A percentile compares a stretch with the other conserved stretches of the same genome.
Evolutionary conservation across 1,140 invertebrate genomes (phyloP).

Genomic region (Drosophila serrata): DNA sequence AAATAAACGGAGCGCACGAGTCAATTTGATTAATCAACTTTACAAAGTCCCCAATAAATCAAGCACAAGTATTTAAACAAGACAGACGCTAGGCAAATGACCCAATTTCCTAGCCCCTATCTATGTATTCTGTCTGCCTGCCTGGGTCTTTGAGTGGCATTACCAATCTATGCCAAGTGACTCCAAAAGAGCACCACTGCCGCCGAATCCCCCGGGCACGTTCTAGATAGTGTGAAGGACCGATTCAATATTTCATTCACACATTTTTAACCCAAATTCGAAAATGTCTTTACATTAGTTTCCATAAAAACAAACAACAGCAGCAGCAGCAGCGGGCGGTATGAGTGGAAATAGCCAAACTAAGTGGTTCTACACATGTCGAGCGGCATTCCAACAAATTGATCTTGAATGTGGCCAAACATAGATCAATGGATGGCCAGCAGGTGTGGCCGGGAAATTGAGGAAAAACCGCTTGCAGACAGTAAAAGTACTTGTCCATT

Average conservation of each 20-base stretch:
- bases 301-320: conserved; percentile 19
- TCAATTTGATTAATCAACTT: conserved; percentile 75
- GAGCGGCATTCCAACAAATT: conserved; percentile 47
- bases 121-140: conserved; percentile 13
- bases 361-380: conserved; percentile 54
- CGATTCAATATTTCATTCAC: conserved; percentile 66
- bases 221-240: conserved; percentile 4
- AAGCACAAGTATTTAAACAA: conserved; percentile 56
- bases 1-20: conserved; percentile 57
- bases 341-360: conserved; percentile 12
- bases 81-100: conserved; percentile 63
- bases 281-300: conserved; percentile 66
- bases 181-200: conserved; percentile 28
- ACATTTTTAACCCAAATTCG: conserved; percentile 72
- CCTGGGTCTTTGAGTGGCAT: conserved; percentile 47
- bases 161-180: conserved; percentile 46
- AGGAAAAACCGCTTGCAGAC: conserved; percentile 10
- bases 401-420: conserved; percentile 51
- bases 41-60: conserved; percentile 70
- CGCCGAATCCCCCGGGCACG: conserved; percentile 14
- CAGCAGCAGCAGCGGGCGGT: conserved; percentile 23
- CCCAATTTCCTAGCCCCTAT: conserved; percentile 57
- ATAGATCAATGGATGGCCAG: conserved; percentile 32
- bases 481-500: conserved; percentile 33
- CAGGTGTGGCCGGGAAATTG: conserved; percentile 31